Conservation (phyloP, 2,888 invertebrate genomes). For the Galerucella calmariensis region DNA sequence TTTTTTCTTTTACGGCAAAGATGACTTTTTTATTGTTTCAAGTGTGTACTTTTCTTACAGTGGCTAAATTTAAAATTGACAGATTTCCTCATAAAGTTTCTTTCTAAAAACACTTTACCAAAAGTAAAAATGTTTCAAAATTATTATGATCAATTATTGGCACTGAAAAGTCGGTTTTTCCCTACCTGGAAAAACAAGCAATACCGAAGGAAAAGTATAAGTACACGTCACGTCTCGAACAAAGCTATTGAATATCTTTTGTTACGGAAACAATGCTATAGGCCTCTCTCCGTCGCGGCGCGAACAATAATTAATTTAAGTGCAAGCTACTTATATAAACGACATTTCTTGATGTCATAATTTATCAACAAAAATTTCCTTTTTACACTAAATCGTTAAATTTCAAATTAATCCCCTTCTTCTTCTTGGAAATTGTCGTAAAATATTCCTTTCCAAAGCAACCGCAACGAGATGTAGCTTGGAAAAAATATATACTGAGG, state of each 20-base stretch:
- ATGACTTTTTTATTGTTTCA: not conserved
- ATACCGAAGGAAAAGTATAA: not conserved
- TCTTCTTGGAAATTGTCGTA: too few relatives aligned
- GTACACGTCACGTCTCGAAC: slow-evolving; percentile 37
- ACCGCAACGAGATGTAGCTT: too few relatives aligned
- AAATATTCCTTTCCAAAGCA: too few relatives aligned
- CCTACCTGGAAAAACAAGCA: not conserved
- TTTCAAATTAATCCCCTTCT: too few relatives aligned
- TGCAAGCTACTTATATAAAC: slow-evolving; percentile 42
- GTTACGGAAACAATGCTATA: slow-evolving; percentile 47
- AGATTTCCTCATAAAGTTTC: too few relatives aligned
- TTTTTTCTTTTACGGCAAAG: slow-evolving; percentile 12
- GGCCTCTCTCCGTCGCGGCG: too few relatives aligned
- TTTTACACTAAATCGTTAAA: too few relatives aligned
- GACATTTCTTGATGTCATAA: slow-evolving; percentile 2
- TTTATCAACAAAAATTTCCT: not conserved
- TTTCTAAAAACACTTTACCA: too few relatives aligned
- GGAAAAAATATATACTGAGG: too few relatives aligned
- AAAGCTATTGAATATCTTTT: slow-evolving; percentile 50
- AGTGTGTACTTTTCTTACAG: too few relatives aligned
- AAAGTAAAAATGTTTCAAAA: not conserved
- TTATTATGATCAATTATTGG: not conserved
- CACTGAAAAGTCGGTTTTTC: too few relatives aligned
- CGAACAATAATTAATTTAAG: slow-evolving; percentile 52
- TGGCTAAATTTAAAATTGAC: too few relatives aligned